Base-by-base conservation (phyloP, 2,888 invertebrate species). In the Lithosia quadra region DNA sequence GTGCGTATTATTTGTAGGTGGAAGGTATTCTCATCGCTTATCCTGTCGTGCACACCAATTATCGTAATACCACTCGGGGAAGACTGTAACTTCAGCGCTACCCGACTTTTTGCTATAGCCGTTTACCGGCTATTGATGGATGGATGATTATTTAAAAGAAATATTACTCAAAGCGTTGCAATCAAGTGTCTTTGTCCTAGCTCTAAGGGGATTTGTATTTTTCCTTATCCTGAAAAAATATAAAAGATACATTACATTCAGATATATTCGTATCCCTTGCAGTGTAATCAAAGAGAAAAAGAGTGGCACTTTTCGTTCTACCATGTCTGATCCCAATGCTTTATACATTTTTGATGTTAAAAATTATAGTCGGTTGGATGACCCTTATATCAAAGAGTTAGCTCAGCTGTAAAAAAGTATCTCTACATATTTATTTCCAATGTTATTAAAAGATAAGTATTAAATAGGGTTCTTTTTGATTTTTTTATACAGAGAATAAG, bases 351-450 rank as follows among this genome's bases (percentile, higher is more conserved):
- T 43, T 39, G 49, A 74, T 71, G 60, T 69, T 59, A 63, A 71
- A 68, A 73, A 73, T 67, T 62, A 63, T 67, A 57, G 60, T 64
- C 73, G 49, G 43, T 63, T 71, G 64, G 28, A 67, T 72, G 75
- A 63, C 34, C 65, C 58, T 33, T 21, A 22, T 64, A 71, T 72
- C 69, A 75, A 75, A 75, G 68, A 67, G 62, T 72, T 60, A 64
- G 64, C 24, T 67, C 66, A 59, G n/a, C 58, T 65, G 56, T 64
- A 43, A 67, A 74, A 77, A 24, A 18, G 21, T 34, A 5, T 62
- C 11, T 22, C 34, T 28, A 21, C 1, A 21, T 15, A 49, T 56
- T 56, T 56, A 56, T 56, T 56, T 56, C 56, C 56, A 49, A 5
- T 43, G 18, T 43, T 43, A 43, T 18, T 43, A 43, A 43, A 43